Evolutionary conservation across 2,888 invertebrate genomes (phyloP).

Genomic region (Scelioninae gen. 1): DNA sequence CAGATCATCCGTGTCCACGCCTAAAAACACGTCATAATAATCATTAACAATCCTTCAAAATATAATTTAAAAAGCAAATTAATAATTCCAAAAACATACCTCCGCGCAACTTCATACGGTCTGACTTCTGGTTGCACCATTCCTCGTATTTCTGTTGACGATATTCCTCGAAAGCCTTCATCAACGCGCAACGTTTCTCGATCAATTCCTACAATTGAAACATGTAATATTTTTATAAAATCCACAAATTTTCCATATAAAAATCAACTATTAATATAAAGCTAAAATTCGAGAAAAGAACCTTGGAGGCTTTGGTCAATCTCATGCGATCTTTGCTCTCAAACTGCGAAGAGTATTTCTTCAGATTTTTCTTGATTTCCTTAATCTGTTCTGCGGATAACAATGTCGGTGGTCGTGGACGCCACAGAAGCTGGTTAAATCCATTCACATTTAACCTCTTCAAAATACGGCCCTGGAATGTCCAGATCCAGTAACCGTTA

Average conservation of each 20-base stretch:
- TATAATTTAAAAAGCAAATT: too few relatives aligned
- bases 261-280: too few relatives aligned
- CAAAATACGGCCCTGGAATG: slow-evolving; percentile 95
- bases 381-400: slow-evolving; percentile 93
- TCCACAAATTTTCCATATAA: too few relatives aligned
- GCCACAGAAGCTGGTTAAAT: slow-evolving; percentile 97
- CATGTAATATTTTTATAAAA: too few relatives aligned
- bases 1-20: slow-evolving; percentile 96
- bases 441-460: slow-evolving; percentile 94
- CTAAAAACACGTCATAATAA: slow-evolving; percentile 84
- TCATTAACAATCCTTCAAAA: too few relatives aligned
- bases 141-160: slow-evolving; percentile 90
- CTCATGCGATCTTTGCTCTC: slow-evolving; percentile 98
- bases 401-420: slow-evolving; percentile 95
- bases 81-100: slow-evolving; percentile 87
- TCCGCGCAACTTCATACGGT: slow-evolving; percentile 93
- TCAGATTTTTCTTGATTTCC: slow-evolving; percentile 98
- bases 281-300: slow-evolving; percentile 71
- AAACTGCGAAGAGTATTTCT: slow-evolving; percentile 97
- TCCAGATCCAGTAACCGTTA: slow-evolving; percentile 97
- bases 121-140: slow-evolving; percentile 91
- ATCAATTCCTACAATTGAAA: slow-evolving; percentile 89
- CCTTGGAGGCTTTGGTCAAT: slow-evolving; percentile 95
- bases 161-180: slow-evolving; percentile 94
- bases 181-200: slow-evolving; percentile 94